Conservation (phyloP, 53 echinoderm and acorn worm species). For the Echinarachnius parma region DNA sequence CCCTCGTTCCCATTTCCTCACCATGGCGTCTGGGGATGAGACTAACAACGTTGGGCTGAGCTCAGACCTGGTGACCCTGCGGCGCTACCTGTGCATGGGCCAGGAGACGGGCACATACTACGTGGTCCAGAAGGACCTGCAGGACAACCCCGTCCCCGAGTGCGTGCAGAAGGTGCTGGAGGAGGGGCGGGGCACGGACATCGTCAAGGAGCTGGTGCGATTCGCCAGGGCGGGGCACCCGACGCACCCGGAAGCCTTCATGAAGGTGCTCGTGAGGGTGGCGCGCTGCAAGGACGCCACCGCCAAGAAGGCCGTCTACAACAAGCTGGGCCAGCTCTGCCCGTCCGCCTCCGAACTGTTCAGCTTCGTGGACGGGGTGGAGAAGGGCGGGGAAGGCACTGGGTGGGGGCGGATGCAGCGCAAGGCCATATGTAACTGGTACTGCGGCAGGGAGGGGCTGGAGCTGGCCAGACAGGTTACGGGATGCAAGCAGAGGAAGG, state of each 20-base stretch:
- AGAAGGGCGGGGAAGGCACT: slow-evolving; percentile 61
- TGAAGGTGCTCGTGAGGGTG: slow-evolving; percentile 66
- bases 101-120: slow-evolving; percentile 82
- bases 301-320: slow-evolving; percentile 67
- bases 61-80: slow-evolving; percentile 65
- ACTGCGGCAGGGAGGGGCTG: slow-evolving; percentile 64
- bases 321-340: slow-evolving; percentile 66
- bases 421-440: slow-evolving; percentile 77
- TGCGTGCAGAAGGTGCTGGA: slow-evolving; percentile 68
- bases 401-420: slow-evolving; percentile 90
- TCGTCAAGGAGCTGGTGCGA: slow-evolving; percentile 67
- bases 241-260: slow-evolving; percentile 50
- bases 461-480: slow-evolving; percentile 70
- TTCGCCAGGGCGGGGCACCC: slow-evolving; percentile 54
- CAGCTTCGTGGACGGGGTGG: slow-evolving; percentile 70
- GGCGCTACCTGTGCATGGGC: slow-evolving; percentile 67
- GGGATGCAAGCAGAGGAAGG: slow-evolving; percentile 64
- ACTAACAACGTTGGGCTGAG: slow-evolving; percentile 27
- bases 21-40: slow-evolving; percentile 21
- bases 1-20: neutral
- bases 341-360: slow-evolving; percentile 77
- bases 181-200: slow-evolving; percentile 57
- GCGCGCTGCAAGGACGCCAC: slow-evolving; percentile 58
- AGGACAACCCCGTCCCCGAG: slow-evolving; percentile 33
- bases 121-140: slow-evolving; percentile 53